phyloP scores from a whole-genome alignment of 2,888 invertebrate genomes.

The Parochlus steinenii region DNA sequence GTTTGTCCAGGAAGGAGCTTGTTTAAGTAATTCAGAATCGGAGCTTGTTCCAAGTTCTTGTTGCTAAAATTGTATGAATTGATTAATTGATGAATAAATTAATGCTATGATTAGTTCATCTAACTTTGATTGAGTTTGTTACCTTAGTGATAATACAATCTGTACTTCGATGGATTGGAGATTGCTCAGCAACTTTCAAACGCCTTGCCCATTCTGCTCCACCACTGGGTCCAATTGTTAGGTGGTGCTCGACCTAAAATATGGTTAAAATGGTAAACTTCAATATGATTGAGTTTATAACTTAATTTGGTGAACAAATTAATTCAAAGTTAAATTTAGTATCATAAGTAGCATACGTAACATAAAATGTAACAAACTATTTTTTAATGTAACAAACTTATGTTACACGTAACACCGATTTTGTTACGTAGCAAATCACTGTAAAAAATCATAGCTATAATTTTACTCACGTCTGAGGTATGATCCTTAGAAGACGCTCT shows the following conservation, averaged over 20 bases:
- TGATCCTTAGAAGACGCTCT: slow-evolving; percentile 38
- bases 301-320: slow-evolving; percentile 22
- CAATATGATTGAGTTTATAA: neutral
- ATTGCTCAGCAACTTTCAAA: slow-evolving; percentile 37
- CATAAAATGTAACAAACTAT: no score
- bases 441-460: no score
- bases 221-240: slow-evolving; percentile 43
- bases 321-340: no score
- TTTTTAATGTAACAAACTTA: no score
- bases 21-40: slow-evolving; percentile 31
- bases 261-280: slow-evolving; percentile 31
- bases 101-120: neutral
- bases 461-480: slow-evolving; percentile 15
- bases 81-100: neutral
- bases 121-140: slow-evolving; percentile 6
- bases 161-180: slow-evolving; percentile 54
- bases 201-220: slow-evolving; percentile 51
- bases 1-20: slow-evolving; percentile 39
- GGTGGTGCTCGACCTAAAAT: slow-evolving; percentile 29
- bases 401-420: no score
- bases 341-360: no score
- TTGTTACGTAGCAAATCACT: no score
- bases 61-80: slow-evolving; percentile 12
- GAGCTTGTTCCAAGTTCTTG: slow-evolving; percentile 28
- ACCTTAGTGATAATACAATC: slow-evolving; percentile 60